Percentiles rank a stretch among this genome's conserved stretches.
Conservation (phyloP, 2,113 vertebrate species). For the Malurus melanocephalus region DNA sequence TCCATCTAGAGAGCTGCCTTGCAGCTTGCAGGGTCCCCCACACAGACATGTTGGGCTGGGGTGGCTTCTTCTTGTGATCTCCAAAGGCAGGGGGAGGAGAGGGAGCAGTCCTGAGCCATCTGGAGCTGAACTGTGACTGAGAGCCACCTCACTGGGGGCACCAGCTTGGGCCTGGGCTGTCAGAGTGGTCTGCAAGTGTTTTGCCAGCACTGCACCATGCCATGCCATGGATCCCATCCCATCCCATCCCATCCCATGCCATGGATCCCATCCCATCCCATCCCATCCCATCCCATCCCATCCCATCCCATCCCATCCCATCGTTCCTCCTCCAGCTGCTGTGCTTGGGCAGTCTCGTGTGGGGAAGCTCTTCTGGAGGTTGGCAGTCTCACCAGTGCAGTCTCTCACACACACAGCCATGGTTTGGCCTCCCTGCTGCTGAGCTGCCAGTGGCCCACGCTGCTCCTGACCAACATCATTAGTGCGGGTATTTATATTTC, state of each 20-base stretch:
- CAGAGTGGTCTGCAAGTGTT: background rate
- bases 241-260: background rate
- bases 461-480: constrained; percentile 85
- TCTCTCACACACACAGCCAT: constrained; percentile 29
- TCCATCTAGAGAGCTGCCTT: background rate
- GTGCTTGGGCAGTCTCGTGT: background rate
- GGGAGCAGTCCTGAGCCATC: background rate
- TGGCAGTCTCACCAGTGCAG: constrained; percentile 19
- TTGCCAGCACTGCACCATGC: background rate
- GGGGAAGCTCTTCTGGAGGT: constrained; percentile 40
- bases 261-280: background rate
- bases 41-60: background rate
- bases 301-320: background rate
- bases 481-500: constrained; percentile 84
- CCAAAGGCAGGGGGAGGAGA: background rate
- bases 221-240: background rate
- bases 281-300: background rate
- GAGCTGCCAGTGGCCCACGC: constrained; percentile 73
- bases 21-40: background rate
- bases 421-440: constrained; percentile 71
- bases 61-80: background rate
- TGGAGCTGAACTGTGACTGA: background rate
- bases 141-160: background rate
- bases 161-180: background rate
- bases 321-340: too few relatives aligned